Conservation (phyloP, 2,113 vertebrate genomes). For the Thinocorus orbignyianus region DNA sequence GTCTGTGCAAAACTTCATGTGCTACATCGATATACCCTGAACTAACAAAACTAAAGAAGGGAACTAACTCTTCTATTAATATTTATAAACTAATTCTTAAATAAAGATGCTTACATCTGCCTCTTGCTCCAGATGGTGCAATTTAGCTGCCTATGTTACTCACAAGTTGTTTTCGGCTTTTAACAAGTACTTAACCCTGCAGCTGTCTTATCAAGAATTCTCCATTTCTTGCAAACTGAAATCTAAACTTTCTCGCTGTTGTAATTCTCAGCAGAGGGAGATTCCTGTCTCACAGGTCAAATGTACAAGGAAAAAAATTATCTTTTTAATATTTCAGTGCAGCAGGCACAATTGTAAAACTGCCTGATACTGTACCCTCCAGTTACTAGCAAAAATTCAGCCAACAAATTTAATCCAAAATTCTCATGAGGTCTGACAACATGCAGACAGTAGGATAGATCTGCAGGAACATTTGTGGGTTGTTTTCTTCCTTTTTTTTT, state of each 20-base stretch:
- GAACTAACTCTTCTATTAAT: constrained; percentile 60
- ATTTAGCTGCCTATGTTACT: constrained; percentile 74
- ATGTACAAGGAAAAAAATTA: not conserved
- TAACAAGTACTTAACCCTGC: constrained; percentile 68
- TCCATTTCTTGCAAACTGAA: constrained; percentile 39
- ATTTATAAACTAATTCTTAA: constrained; percentile 73
- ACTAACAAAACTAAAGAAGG: constrained; percentile 39
- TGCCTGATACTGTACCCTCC: not conserved
- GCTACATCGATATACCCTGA: not conserved
- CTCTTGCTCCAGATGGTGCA: constrained; percentile 78
- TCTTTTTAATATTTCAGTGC: constrained; percentile 12
- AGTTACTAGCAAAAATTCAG: not conserved
- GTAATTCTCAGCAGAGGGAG: constrained; percentile 63
- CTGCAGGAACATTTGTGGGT: not conserved
- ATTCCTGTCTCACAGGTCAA: constrained; percentile 57
- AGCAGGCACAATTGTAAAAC: constrained; percentile 8
- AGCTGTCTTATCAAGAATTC: constrained; percentile 65
- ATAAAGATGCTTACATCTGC: constrained; percentile 69
- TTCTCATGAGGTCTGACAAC: not conserved
- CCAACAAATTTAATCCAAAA: constrained; percentile 4
- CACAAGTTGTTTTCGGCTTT: constrained; percentile 60
- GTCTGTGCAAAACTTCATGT: not conserved
- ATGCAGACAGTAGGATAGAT: not conserved
- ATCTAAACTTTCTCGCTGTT: constrained; percentile 54
- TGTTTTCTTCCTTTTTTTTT: not conserved